Evolutionary conservation across 2,888 invertebrate species (phyloP), one percentile per base, ranked within the genome.

Genomic region (Zonitis immaculata): DNA sequence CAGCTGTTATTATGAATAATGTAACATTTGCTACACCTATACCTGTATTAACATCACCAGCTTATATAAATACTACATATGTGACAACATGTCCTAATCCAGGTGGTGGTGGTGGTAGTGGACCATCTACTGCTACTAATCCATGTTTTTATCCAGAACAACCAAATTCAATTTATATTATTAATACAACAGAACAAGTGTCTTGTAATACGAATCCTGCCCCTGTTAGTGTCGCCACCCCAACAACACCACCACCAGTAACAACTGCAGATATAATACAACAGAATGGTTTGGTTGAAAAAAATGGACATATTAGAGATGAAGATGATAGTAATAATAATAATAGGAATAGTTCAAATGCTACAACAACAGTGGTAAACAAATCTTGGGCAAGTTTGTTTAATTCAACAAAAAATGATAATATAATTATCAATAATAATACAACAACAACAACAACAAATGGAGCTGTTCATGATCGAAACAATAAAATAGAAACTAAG

Each of bases 371-470:
- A 45, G 52, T 44, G 11, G 71, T 79, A 14, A 76, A 79, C 55
- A 78, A 82, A 47, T 84, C 86, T 0, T 87, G 87, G 87, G 86
- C 86, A 1, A 85, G 86, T 71, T 68, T 87, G 12, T 86, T 87
- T 71, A 80, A 63, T 52, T 56, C 64, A 39, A 58, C 72, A 35
- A 66, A 63, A 53, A 32, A 56, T 20, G 48, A 46, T 42, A 42
- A 22, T 32, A 44, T 11, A 22, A 44, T 43, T 26, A 46, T 47
- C 20, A 16, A 65, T 60, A 20, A 62, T 69, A 20, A 59, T 68
- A 49, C n/a, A n/a, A 61, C 27, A 43, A 54, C 12, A 25, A n/a
- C 49, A 7, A 52, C 48, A 50, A 18, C 44, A 42, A 51, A 49
- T 27, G 47, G 18, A 47, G 48, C 25, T 52, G 54, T 25, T 53